Evolutionary conservation across 2,888 invertebrate species (phyloP).

Genomic region (Plebejus argus): DNA sequence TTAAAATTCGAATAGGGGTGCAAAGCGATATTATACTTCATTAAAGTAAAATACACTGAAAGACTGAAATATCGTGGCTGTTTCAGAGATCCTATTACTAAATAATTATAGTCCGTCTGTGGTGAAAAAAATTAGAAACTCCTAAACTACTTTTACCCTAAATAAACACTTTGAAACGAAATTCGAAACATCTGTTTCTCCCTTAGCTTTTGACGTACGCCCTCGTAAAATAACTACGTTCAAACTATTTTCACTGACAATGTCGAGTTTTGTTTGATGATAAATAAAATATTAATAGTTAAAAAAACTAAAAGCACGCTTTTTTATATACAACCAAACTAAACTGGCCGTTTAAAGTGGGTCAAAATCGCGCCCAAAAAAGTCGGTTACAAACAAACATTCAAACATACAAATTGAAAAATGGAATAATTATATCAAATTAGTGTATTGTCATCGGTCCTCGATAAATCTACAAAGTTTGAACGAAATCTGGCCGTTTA

Average conservation of each 20-base stretch:
- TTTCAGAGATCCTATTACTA: neutral
- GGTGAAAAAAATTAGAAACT: neutral
- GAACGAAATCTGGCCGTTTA: too few species aligned
- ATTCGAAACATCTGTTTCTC: neutral
- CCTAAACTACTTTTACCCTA: neutral
- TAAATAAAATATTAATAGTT: too few species aligned
- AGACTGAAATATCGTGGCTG: neutral
- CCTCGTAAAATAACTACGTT: neutral
- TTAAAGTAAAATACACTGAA: neutral
- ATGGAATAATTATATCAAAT: too few species aligned
- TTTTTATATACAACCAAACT: too few species aligned
- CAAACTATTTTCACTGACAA: neutral
- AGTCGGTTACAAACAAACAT: too few species aligned
- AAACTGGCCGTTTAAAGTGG: too few species aligned
- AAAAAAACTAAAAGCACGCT: too few species aligned
- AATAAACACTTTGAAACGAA: constrained; percentile 12
- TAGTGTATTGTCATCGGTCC: too few species aligned
- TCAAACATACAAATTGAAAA: too few species aligned
- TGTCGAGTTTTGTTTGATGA: neutral
- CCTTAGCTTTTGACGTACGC: neutral
- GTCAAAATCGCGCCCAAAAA: too few species aligned
- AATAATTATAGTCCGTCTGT: neutral
- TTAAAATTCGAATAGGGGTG: neutral
- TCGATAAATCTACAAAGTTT: too few species aligned
- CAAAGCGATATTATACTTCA: neutral